Percentiles rank a stretch among this genome's conserved stretches.
Evolutionary conservation across 64 coral and sea anemone species (phyloP).

Genomic region (Pocillopora verrucosa): DNA sequence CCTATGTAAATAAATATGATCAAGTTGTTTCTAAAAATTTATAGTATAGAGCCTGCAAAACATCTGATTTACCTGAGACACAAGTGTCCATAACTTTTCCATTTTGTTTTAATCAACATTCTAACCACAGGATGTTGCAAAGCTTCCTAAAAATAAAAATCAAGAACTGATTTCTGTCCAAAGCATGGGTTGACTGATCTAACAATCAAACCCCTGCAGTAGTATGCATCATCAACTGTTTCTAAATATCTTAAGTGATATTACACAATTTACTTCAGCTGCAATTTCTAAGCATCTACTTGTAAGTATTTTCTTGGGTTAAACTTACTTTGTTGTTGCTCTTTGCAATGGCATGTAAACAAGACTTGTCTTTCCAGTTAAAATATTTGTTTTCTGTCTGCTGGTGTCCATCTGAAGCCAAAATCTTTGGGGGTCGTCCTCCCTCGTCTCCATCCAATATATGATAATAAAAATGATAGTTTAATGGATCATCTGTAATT

Average conservation of each 20-base stretch:
- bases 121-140: conserved; percentile 78
- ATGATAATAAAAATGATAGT: conserved; percentile 94
- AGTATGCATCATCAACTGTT: no score
- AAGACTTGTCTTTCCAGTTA: conserved; percentile 58
- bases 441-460: conserved; percentile 73
- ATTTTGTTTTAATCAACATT: conserved; percentile 83
- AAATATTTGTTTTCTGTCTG: conserved; percentile 45
- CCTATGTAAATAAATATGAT: no score
- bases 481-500: conserved; percentile 85
- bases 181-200: no score
- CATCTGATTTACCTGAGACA: conserved; percentile 41
- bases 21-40: no score
- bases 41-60: no score
- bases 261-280: no score
- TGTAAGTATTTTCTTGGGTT: no score
- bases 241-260: no score
- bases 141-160: conserved; percentile 60
- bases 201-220: no score
- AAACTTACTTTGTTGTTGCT: conserved; percentile 77
- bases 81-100: conserved; percentile 71
- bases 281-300: no score
- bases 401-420: conserved; percentile 24
- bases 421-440: conserved; percentile 69
- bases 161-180: background rate
- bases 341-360: conserved; percentile 76